Base-by-base conservation (phyloP, 2,888 invertebrate species). In the Plebejus melissa region DNA sequence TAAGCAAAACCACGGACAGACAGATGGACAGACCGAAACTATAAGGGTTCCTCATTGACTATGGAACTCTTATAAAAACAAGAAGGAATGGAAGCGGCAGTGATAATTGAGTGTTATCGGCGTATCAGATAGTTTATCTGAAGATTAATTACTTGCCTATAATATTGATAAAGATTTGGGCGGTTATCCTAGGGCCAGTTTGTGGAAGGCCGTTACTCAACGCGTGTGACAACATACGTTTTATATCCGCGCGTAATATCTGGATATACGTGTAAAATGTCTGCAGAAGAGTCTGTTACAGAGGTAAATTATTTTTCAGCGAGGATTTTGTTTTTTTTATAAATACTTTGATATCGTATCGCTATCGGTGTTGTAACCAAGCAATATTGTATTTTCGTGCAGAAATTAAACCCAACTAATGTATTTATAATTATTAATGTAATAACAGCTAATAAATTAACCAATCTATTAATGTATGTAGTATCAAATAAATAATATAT, bases 111-210 rank as follows among this genome's bases (percentile, higher is more conserved):
- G 13, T 65, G 11, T 65, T 65, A 65, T 65, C 65, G 32, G 32
- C 32, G 32, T 32, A 32, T 13, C 0, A 13, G 65, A 36, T 65
- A 65, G 32, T 65, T 65, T 65, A 65, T 65, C 65, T 32, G 32
- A 65, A 65, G 65, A 65, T 65, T 65, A 65, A 65, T 13, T 65
- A 36, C 65, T 65, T 65, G 60, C 28, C 60, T 65, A 60, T 28
- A 32, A 65, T 65, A 32, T 65, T 32, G 65, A 65, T 65, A 65
- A 65, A 65, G 32, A 65, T 65, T 65, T 36, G 65, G 65, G 65
- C 32, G 32, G 32, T 13, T 32, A 36, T 65, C 65, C 65, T 65
- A 6, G 65, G 16, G 65, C 36, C 65, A 65, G 65, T 32, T 6
- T 13, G 32, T 65, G 65, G 5, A 65, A 32, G 65, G 36, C 65